Evolutionary conservation across 2,888 invertebrate genomes (phyloP).

Genomic region (Chalcosyrphus nemorum): DNA sequence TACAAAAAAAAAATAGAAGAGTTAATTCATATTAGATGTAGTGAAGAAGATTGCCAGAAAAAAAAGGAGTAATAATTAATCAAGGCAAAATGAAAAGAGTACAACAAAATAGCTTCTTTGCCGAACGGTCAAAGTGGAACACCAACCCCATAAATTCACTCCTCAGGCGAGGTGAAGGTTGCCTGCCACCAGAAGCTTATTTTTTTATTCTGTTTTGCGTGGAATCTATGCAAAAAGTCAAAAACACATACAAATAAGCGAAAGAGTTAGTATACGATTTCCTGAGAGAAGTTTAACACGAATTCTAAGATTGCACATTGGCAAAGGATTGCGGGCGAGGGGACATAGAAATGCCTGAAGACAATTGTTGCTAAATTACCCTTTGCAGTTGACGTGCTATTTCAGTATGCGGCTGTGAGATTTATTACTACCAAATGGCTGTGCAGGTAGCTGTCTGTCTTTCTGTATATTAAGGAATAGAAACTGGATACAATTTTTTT

Average conservation of each 20-base stretch:
- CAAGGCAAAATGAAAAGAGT: slow-evolving; percentile 40
- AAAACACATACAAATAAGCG: slow-evolving; percentile 14
- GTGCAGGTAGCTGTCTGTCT: slow-evolving; percentile 36
- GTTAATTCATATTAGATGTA: neutral
- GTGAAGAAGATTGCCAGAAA: slow-evolving; percentile 3
- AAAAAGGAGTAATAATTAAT: slow-evolving; percentile 48
- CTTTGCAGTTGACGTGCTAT: slow-evolving; percentile 32
- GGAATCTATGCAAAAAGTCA: neutral
- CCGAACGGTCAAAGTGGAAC: slow-evolving; percentile 56
- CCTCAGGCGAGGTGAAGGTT: slow-evolving; percentile 63
- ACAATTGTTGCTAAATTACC: slow-evolving; percentile 54
- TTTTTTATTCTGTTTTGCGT: neutral
- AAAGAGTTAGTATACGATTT: slow-evolving; percentile 17
- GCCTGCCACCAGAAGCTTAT: slow-evolving; percentile 35
- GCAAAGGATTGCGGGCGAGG: neutral
- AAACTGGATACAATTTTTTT: neutral
- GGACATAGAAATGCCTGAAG: slow-evolving; percentile 30
- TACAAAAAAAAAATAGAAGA: neutral
- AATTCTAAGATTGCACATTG: slow-evolving; percentile 24
- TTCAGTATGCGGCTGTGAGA: slow-evolving; percentile 8
- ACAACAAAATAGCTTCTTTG: slow-evolving; percentile 15
- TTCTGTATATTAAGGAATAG: neutral
- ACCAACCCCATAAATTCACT: slow-evolving; percentile 57
- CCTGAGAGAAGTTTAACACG: slow-evolving; percentile 15
- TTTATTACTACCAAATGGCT: slow-evolving; percentile 24